Conservation (phyloP, 2,888 invertebrate genomes). For the Agrotis exclamationis region DNA sequence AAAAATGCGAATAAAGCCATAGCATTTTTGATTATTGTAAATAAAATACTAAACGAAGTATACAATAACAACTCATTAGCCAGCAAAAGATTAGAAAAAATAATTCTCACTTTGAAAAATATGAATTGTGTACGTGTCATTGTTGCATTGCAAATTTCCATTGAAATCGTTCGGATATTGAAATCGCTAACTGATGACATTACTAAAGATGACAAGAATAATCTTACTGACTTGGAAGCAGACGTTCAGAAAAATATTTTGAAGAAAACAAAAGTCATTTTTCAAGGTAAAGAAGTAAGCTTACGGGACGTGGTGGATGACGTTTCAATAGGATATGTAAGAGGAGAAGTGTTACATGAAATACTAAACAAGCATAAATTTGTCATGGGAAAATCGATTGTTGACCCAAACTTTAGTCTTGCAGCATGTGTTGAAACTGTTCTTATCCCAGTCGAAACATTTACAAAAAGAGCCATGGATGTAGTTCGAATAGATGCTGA, state of each 20-base stretch:
- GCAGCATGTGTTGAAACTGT: not conserved
- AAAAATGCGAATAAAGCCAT: not conserved
- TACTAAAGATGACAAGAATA: conserved; percentile 14
- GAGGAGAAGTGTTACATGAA: conserved; percentile 34
- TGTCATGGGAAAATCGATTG: conserved; percentile 24
- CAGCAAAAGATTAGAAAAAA: conserved; percentile 13
- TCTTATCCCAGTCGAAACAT: conserved; percentile 1
- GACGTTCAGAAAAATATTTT: conserved; percentile 28
- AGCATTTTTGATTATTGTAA: not conserved
- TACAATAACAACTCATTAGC: not conserved
- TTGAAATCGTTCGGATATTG: conserved; percentile 10
- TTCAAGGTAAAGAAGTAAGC: conserved; percentile 35
- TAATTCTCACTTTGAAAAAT: conserved; percentile 23
- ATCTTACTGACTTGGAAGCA: conserved; percentile 22
- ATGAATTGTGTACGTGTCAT: not conserved
- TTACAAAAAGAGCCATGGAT: not conserved
- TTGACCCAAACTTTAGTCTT: conserved; percentile 1
- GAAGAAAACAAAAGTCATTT: conserved; percentile 25
- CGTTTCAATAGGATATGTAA: conserved; percentile 4
- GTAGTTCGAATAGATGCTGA: not conserved
- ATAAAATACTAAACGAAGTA: conserved; percentile 13
- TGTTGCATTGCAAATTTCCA: not conserved
- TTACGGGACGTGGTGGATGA: conserved; percentile 34
- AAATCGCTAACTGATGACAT: conserved; percentile 1
- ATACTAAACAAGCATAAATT: conserved; percentile 19